Percentiles rank a stretch among this genome's conserved stretches.
Evolutionary conservation across 2,113 vertebrate species (phyloP).

Genomic region (Mustelus asterias): DNA sequence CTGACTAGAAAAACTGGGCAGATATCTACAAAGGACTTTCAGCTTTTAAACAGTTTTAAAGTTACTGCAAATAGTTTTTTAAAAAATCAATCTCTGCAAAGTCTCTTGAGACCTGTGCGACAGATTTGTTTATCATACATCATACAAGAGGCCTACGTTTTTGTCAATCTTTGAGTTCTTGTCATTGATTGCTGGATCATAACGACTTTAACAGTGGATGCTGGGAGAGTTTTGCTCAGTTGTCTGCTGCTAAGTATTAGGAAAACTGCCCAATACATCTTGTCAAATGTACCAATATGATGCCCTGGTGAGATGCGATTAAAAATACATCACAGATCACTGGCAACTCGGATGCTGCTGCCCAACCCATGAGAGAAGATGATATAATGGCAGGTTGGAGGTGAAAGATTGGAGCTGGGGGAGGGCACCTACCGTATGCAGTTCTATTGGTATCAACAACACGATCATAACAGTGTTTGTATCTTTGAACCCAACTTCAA

Average conservation of each 20-base stretch:
- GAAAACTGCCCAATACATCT: neutral
- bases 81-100: neutral
- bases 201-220: neutral
- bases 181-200: neutral
- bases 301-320: neutral
- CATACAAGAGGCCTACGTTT: neutral
- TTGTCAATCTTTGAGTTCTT: neutral
- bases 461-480: neutral
- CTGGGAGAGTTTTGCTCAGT: neutral
- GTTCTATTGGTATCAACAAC: neutral
- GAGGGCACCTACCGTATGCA: neutral
- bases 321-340: neutral
- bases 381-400: neutral
- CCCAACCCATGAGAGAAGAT: neutral
- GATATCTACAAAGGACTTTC: neutral
- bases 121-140: neutral
- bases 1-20: neutral
- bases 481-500: neutral
- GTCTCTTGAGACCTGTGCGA: neutral
- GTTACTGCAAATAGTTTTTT: neutral
- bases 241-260: neutral
- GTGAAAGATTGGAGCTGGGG: neutral
- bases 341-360: neutral
- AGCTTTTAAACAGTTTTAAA: neutral
- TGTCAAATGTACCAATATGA: neutral